Conservation (phyloP, 1,140 invertebrate species). For the Piezodorus guildinii region DNA sequence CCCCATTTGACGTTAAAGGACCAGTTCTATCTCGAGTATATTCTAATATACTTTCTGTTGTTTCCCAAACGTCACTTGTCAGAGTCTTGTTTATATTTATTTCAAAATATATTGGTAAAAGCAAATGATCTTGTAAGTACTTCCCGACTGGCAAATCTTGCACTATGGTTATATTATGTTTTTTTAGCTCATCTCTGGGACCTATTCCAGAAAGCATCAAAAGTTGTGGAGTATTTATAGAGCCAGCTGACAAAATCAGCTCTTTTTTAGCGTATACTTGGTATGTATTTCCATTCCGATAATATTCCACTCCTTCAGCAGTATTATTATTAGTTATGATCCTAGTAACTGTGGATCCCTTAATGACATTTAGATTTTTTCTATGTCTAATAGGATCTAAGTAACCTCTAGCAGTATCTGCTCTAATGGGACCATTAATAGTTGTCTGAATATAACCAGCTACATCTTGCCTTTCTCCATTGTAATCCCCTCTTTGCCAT, state of each 20-base stretch:
- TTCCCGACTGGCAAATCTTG: conserved; percentile 13
- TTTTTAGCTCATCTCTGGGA: not conserved
- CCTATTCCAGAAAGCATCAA: conserved; percentile 17
- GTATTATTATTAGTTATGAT: conserved; percentile 8
- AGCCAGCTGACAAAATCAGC: conserved; percentile 10
- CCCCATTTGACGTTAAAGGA: not conserved
- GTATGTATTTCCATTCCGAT: not conserved
- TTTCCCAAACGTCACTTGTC: not conserved
- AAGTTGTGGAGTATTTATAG: conserved; percentile 13
- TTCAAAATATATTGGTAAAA: not conserved
- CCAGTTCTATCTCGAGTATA: not conserved
- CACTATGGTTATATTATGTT: not conserved
- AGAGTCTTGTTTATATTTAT: not conserved
- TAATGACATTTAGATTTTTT: conserved; percentile 9
- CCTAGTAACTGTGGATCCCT: not conserved
- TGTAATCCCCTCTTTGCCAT: conserved; percentile 2
- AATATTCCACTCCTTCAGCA: conserved; percentile 6
- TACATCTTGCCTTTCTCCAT: conserved; percentile 9
- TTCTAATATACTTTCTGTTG: not conserved
- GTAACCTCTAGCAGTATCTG: conserved; percentile 10
- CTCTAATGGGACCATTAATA: not conserved
- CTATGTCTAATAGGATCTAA: not conserved
- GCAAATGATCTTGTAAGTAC: not conserved
- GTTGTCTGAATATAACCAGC: not conserved
- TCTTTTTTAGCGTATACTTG: not conserved